Base-by-base conservation (phyloP, 2,113 vertebrate genomes). In the Heteronetta atricapilla region DNA sequence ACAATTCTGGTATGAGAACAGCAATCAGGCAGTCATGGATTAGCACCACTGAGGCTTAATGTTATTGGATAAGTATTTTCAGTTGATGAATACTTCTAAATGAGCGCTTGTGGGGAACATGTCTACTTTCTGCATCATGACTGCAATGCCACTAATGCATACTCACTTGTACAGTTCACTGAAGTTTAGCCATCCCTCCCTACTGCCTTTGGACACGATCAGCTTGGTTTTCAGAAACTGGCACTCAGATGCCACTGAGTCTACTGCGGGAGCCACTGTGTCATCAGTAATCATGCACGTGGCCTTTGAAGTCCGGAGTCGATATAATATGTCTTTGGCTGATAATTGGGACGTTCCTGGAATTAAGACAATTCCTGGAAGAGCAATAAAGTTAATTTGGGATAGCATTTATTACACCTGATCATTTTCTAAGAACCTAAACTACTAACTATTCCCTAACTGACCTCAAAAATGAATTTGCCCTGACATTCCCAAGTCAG, bases 301-400 rank as follows among this genome's bases (percentile, higher is more conserved):
- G 89, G 98, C 98, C 68, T 97, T 97, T 2, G 98, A 99, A 0
- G 64, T 83, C 91, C 92, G 97, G 3, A 99, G 97, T 21, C 98
- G 89, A 70, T 98, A 98, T 3, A 97, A 70, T 5, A 99, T 98
- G 72, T 99, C 99, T 94, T 97, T 98, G 73, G 98, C 97, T 55
- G 98, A 98, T 34, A 99, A 90, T 1, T 98, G 98, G 33, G 93
- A 96, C 36, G 97, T 97, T 79, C 98, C 98, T 13, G 98, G 98
- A 76, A 98, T 98, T 42, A 98, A 82, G 38, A 98, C 92, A 70
- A 98, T 85, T 79, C 98, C 98, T 98, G 69, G 48, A 93, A 92
- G 34, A 87, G 66, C 50, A 73, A 94, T 12, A 23, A 42, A 46
- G 38, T 66, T 67, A 78, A 16, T 67, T 80, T 4, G 2, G 48